Evolutionary conservation across 1,140 invertebrate genomes (phyloP).

Genomic region (Drosophila leontia): DNA sequence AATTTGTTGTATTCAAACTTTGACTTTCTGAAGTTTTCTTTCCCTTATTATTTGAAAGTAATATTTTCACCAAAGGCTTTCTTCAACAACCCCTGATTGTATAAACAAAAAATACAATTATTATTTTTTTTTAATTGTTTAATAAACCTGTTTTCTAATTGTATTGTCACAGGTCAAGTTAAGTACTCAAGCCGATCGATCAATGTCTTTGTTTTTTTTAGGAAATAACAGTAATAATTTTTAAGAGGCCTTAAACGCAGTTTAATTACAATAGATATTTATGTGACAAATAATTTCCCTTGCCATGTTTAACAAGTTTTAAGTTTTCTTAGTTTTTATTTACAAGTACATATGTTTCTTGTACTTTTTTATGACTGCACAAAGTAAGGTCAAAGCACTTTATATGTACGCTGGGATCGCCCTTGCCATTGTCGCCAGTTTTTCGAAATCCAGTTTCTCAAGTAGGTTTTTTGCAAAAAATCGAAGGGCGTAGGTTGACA

Average conservation of each 20-base stretch:
- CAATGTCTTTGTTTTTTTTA: neutral
- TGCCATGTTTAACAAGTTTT: neutral
- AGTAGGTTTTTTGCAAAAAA: constrained; percentile 25
- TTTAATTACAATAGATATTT: neutral
- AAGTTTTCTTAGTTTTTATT: neutral
- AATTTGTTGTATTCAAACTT: too few species aligned
- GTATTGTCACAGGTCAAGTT: neutral
- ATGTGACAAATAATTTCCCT: neutral
- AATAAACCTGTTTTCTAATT: neutral
- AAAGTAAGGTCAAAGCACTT: constrained; percentile 75
- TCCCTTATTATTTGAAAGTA: neutral
- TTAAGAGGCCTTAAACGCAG: neutral
- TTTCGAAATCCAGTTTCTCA: constrained; percentile 37
- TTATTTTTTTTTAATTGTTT: neutral
- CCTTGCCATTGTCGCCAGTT: constrained; percentile 55
- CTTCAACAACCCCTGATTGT: too few species aligned
- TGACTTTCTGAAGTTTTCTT: neutral
- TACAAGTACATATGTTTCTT: constrained; percentile 28
- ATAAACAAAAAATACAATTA: neutral
- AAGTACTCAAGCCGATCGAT: neutral
- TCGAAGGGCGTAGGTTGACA: constrained; percentile 41
- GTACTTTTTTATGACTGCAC: constrained; percentile 33
- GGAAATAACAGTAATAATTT: neutral
- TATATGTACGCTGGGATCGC: constrained; percentile 49
- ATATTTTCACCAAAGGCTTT: too few species aligned